Conservation (phyloP, 2,888 invertebrate genomes). For the Drosophila sordidapex region DNA sequence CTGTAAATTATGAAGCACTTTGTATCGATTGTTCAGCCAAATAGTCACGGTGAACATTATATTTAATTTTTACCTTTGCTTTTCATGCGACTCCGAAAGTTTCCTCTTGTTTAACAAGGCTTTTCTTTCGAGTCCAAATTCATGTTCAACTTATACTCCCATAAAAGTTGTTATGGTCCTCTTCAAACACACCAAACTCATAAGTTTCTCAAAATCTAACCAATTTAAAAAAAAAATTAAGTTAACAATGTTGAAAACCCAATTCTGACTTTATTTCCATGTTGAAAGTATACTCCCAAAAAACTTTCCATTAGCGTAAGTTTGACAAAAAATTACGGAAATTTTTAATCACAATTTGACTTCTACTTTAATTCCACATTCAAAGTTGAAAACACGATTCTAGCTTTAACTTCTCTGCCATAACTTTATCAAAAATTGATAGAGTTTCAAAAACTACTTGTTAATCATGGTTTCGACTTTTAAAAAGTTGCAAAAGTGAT, state of each 20-base stretch:
- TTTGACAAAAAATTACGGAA: no score
- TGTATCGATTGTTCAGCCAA: neutral
- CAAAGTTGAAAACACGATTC: neutral
- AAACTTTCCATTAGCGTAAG: no score
- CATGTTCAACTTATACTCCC: no score
- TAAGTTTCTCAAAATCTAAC: neutral
- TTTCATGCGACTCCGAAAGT: no score
- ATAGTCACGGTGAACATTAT: no score
- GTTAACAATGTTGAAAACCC: neutral
- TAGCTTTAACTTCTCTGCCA: neutral
- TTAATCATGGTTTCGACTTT: neutral
- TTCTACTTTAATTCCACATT: neutral
- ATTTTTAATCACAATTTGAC: neutral
- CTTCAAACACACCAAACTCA: no score
- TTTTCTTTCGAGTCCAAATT: neutral
- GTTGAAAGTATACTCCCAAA: no score
- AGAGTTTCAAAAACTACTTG: neutral
- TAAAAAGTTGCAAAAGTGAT: neutral
- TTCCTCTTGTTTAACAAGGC: neutral
- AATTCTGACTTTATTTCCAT: neutral
- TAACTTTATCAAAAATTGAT: neutral
- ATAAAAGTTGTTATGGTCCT: no score
- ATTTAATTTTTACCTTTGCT: neutral
- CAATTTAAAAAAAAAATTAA: no score
- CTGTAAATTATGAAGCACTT: conserved; percentile 21